These are phyloP conservation scores for Sympetrum striolatum DNA, from an alignment of 2,888 invertebrate genomes.

Conservation along the genomic window DNA sequence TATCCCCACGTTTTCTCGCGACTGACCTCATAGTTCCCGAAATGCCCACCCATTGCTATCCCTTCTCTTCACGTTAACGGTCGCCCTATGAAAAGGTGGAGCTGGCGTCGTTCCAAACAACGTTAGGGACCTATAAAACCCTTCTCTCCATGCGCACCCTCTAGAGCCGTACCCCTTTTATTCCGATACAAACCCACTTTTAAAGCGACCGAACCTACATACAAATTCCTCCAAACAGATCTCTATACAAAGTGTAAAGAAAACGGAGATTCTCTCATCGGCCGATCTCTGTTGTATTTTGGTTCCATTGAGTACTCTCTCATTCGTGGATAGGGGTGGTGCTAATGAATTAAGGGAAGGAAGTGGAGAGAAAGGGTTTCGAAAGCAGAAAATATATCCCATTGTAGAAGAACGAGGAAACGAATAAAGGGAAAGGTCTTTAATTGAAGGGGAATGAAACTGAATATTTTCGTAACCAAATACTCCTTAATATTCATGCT, in stretches of 20 bases:
- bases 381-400: neutral
- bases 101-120: conserved; percentile 10
- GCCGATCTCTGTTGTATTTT: neutral
- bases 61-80: neutral
- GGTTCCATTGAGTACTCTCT: neutral
- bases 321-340: neutral
- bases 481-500: no score
- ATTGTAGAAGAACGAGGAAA: neutral
- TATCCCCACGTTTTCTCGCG: neutral
- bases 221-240: neutral
- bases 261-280: neutral
- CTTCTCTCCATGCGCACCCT: neutral
- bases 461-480: no score
- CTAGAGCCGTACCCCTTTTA: neutral
- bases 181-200: neutral
- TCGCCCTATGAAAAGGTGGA: neutral
- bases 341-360: neutral
- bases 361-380: neutral
- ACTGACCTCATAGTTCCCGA: neutral
- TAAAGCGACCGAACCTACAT: neutral
- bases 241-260: neutral
- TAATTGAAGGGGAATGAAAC: no score
- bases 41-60: neutral
- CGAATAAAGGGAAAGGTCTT: neutral
- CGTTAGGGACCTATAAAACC: neutral